phyloP scores from a whole-genome alignment of 2,113 vertebrate genomes.

The Lycocorax pyrrhopterus region DNA sequence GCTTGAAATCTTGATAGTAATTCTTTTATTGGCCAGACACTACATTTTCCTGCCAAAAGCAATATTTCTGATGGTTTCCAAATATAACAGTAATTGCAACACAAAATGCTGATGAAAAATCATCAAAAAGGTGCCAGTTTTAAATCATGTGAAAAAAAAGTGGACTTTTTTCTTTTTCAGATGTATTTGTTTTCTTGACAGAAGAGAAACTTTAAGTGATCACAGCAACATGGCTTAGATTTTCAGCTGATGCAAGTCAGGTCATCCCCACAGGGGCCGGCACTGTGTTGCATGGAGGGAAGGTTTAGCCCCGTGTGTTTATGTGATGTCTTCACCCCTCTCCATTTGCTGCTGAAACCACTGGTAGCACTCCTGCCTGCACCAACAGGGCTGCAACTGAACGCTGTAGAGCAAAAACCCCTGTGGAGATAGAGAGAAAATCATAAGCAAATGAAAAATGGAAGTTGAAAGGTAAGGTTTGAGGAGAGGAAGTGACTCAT shows the following conservation, averaged over 20 bases:
- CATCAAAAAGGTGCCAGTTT: not conserved
- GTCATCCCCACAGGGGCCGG: not conserved
- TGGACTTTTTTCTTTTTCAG: not conserved
- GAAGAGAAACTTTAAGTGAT: not conserved
- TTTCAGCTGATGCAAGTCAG: not conserved
- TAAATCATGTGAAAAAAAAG: not conserved
- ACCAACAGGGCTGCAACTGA: not conserved
- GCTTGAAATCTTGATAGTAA: not conserved
- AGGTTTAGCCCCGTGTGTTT: not conserved
- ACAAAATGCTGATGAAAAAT: not conserved
- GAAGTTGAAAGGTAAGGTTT: conserved; percentile 45
- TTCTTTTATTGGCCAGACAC: not conserved
- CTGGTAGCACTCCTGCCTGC: not conserved
- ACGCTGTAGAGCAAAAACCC: not conserved
- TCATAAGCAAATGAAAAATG: conserved; percentile 42
- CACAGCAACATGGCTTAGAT: not conserved
- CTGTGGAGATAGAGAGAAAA: not conserved
- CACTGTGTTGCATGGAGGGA: not conserved
- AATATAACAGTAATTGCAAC: not conserved
- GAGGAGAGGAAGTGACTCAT: conserved; percentile 46
- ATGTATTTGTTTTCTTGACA: not conserved
- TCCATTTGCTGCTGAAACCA: not conserved
- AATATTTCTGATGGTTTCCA: not conserved
- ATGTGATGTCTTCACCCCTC: not conserved
- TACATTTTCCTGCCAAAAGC: not conserved